Conservation (phyloP, 2,797 vertebrate genomes). For the Alcedo atthis region DNA sequence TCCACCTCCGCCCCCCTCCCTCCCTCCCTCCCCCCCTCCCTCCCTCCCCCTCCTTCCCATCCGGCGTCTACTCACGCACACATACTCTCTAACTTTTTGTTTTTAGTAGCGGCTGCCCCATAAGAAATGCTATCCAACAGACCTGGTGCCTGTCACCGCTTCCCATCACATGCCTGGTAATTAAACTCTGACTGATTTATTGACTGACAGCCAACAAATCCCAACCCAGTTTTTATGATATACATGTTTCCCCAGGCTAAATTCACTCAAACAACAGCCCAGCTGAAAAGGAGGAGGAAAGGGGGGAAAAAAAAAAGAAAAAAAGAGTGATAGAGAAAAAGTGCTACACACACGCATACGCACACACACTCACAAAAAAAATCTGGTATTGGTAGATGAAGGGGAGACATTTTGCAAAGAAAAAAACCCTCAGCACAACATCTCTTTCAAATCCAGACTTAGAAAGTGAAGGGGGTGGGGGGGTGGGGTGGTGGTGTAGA, state of each 20-base stretch:
- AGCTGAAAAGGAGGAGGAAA: slow-evolving; percentile 65
- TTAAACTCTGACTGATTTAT: slow-evolving; percentile 97
- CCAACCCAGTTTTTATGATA: slow-evolving; percentile 91
- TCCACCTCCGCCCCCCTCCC: not conserved
- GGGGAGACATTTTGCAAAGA: slow-evolving; percentile 67
- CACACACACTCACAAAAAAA: slow-evolving; percentile 3
- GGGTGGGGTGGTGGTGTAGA: not conserved
- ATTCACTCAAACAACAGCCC: slow-evolving; percentile 79
- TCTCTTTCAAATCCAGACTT: slow-evolving; percentile 69
- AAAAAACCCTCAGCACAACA: slow-evolving; percentile 58
- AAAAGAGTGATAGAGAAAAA: slow-evolving; percentile 48
- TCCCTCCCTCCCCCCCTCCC: not conserved
- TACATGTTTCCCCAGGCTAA: slow-evolving; percentile 88
- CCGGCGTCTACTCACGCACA: slow-evolving; percentile 43
- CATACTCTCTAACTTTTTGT: slow-evolving; percentile 65
- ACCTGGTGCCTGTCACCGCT: slow-evolving; percentile 85
- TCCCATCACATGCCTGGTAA: slow-evolving; percentile 89
- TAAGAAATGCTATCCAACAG: slow-evolving; percentile 85
- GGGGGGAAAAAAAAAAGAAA: accelerated
- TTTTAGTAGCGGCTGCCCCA: slow-evolving; percentile 80
- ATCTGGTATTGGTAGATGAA: slow-evolving; percentile 47
- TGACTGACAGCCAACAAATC: slow-evolving; percentile 95
- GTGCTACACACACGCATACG: not conserved
- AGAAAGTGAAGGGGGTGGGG: not conserved
- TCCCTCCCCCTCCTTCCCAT: slow-evolving; percentile 19